phyloP scores from a whole-genome alignment of 2,888 invertebrate genomes.

The Julus scanicus region DNA sequence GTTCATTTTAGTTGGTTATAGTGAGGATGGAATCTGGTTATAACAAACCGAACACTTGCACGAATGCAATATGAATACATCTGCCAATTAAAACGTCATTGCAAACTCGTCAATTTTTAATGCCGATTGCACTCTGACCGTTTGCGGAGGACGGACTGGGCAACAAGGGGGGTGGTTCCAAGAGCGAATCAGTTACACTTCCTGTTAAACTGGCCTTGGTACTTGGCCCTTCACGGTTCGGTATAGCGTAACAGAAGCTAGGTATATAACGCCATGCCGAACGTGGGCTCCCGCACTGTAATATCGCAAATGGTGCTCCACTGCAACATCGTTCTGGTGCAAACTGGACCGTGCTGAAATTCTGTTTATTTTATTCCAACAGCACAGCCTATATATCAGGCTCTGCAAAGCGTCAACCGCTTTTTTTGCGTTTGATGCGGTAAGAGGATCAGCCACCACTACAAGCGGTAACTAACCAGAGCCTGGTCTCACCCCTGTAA shows the following conservation, averaged over 20 bases:
- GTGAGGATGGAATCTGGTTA: neutral
- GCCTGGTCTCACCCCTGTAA: neutral
- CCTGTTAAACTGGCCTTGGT: neutral
- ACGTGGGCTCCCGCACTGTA: neutral
- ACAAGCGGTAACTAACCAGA: neutral
- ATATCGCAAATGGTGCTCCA: neutral
- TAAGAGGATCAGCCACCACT: neutral
- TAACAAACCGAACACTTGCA: neutral
- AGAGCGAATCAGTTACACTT: neutral
- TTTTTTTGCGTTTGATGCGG: neutral
- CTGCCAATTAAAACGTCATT: neutral
- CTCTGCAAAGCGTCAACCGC: neutral
- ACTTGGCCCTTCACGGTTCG: neutral
- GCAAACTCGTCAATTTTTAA: neutral
- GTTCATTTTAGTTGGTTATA: neutral
- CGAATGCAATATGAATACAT: neutral
- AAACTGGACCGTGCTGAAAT: neutral
- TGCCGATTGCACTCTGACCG: neutral
- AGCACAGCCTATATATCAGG: neutral
- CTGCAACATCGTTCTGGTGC: neutral
- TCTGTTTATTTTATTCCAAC: neutral
- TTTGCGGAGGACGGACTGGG: constrained; percentile 1
- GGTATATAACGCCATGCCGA: neutral
- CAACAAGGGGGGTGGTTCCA: neutral
- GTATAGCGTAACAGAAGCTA: neutral